Evolutionary conservation across 2,888 invertebrate species (phyloP).

Genomic region (Nebria salina): DNA sequence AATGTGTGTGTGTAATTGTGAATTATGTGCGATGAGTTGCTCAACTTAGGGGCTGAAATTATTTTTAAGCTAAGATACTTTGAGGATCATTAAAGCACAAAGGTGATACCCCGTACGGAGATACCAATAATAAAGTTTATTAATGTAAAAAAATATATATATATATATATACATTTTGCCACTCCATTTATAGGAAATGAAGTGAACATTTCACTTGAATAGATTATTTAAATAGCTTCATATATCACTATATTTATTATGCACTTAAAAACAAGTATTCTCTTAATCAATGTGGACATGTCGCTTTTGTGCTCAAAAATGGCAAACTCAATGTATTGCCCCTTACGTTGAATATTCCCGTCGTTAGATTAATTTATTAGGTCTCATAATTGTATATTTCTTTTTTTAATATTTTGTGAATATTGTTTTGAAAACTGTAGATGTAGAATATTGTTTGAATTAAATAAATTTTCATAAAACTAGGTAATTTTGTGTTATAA

Average conservation of each 20-base stretch:
- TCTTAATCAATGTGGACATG: background rate
- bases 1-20: slow-evolving; percentile 34
- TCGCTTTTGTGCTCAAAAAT: background rate
- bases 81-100: too few species aligned
- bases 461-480: background rate
- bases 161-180: too few species aligned
- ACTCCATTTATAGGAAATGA: too few species aligned
- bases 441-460: background rate
- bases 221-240: too few species aligned
- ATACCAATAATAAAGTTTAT: too few species aligned
- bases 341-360: background rate
- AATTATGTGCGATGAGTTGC: background rate
- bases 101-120: too few species aligned
- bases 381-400: background rate
- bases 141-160: too few species aligned
- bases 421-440: background rate
- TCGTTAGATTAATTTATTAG: background rate
- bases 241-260: too few species aligned
- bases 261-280: too few species aligned
- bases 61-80: too few species aligned
- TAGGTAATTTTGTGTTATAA: background rate
- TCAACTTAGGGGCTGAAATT: background rate
- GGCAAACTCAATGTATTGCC: background rate
- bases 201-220: too few species aligned
- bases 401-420: background rate